Percentiles rank a stretch among this genome's conserved stretches.
Conservation (phyloP, 2,113 vertebrate genomes). For the Daboia siamensis region DNA sequence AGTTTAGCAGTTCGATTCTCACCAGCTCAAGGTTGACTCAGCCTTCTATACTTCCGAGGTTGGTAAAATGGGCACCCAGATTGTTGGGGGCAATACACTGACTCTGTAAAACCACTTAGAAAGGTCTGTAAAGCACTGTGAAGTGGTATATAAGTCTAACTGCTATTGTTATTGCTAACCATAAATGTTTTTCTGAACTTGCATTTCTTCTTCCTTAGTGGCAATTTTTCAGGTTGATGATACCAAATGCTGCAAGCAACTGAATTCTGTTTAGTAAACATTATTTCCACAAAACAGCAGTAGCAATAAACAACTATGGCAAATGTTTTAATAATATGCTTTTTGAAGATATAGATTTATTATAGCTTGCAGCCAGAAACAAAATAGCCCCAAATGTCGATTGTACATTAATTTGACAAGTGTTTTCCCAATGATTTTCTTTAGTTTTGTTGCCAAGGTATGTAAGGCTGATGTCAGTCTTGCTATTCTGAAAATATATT, state of each 20-base stretch:
- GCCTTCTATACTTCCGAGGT: too few relatives aligned
- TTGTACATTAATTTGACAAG: background rate
- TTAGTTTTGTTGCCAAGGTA: background rate
- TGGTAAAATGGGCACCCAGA: too few relatives aligned
- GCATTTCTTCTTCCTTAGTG: background rate
- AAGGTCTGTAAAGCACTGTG: too few relatives aligned
- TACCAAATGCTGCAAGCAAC: slow-evolving; percentile 49
- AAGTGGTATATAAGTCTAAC: too few relatives aligned
- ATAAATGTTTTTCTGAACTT: slow-evolving; percentile 32
- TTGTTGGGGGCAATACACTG: too few relatives aligned
- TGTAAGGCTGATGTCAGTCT: background rate
- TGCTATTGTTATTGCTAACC: background rate
- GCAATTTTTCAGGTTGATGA: slow-evolving; percentile 17
- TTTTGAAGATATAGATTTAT: background rate
- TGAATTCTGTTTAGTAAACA: slow-evolving; percentile 48
- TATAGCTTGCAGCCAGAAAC: background rate
- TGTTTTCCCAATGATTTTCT: background rate
- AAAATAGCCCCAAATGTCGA: background rate
- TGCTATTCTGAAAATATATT: background rate
- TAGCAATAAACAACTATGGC: background rate
- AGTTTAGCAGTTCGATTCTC: too few relatives aligned
- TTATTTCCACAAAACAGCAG: slow-evolving; percentile 22
- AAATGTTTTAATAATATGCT: background rate
- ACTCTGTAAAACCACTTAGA: too few relatives aligned
- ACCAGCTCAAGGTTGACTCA: too few relatives aligned